Evolutionary conservation across 2,888 invertebrate genomes (phyloP).

Genomic region (Lithodes maja): DNA sequence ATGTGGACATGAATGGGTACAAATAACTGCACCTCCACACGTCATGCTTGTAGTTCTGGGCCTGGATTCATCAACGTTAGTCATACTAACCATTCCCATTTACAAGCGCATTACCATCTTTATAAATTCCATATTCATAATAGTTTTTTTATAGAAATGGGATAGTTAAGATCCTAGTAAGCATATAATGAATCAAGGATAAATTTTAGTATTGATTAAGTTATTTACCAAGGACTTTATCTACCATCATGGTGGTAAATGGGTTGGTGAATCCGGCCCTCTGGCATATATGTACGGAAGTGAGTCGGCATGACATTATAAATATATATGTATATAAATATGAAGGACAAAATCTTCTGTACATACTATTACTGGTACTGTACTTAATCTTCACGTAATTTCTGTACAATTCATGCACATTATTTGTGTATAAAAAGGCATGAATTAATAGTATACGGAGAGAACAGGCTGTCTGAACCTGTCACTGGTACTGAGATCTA

Average conservation of each 20-base stretch:
- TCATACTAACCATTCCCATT: no score
- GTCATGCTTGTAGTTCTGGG: constrained; percentile 1
- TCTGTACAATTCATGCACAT: constrained; percentile 51
- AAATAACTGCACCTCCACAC: constrained; percentile 32
- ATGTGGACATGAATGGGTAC: constrained; percentile 42
- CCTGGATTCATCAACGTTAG: no score
- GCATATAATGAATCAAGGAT: no score
- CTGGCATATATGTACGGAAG: constrained; percentile 40
- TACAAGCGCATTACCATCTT: no score
- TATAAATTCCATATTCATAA: no score
- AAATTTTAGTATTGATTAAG: no score
- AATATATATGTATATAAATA: constrained; percentile 43
- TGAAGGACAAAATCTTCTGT: constrained; percentile 13
- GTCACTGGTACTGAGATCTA: constrained; percentile 18
- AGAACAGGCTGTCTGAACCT: constrained; percentile 27
- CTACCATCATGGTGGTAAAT: no score
- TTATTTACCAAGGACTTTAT: no score
- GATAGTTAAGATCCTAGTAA: no score
- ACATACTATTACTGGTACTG: constrained; percentile 28
- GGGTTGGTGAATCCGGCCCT: neutral
- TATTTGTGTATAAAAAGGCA: constrained; percentile 29
- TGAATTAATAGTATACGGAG: constrained; percentile 45
- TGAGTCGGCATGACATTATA: constrained; percentile 12
- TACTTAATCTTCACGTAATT: constrained; percentile 21
- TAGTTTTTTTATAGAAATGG: no score